These are phyloP conservation scores for Acanthiza pusilla DNA, from an alignment of 2,797 vertebrate species.

Conservation along the genomic window DNA sequence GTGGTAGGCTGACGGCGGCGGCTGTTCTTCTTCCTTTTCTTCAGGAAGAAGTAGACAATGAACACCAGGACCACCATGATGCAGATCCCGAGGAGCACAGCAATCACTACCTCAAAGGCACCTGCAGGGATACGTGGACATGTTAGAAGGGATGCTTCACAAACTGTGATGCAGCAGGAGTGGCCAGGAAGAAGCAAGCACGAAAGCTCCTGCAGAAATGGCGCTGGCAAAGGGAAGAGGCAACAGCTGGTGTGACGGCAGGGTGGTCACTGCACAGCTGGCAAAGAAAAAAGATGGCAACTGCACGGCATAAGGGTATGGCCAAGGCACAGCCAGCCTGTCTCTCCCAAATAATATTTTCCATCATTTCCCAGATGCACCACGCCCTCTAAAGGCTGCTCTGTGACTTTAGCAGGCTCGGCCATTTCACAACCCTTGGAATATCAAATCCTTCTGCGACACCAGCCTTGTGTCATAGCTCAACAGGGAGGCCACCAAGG, in stretches of 20 bases:
- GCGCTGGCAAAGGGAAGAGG: not conserved
- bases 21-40: slow-evolving; percentile 70
- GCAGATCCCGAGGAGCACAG: slow-evolving; percentile 75
- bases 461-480: not conserved
- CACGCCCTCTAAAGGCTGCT: slow-evolving; percentile 37
- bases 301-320: not conserved
- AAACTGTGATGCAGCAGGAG: not conserved
- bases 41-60: slow-evolving; percentile 83
- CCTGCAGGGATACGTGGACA: not conserved
- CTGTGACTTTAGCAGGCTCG: not conserved
- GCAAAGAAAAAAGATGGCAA: not conserved
- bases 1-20: slow-evolving; percentile 72
- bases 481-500: not conserved
- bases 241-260: not conserved
- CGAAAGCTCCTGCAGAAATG: not conserved
- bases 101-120: slow-evolving; percentile 72
- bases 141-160: not conserved
- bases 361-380: not conserved
- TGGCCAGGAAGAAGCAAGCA: not conserved
- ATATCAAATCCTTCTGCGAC: not conserved
- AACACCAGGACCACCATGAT: slow-evolving; percentile 80
- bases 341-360: not conserved
- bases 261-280: not conserved
- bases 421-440: not conserved
- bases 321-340: not conserved